phyloP scores from a whole-genome alignment of 1,140 invertebrate species.

The Asbolus verrucosus region DNA sequence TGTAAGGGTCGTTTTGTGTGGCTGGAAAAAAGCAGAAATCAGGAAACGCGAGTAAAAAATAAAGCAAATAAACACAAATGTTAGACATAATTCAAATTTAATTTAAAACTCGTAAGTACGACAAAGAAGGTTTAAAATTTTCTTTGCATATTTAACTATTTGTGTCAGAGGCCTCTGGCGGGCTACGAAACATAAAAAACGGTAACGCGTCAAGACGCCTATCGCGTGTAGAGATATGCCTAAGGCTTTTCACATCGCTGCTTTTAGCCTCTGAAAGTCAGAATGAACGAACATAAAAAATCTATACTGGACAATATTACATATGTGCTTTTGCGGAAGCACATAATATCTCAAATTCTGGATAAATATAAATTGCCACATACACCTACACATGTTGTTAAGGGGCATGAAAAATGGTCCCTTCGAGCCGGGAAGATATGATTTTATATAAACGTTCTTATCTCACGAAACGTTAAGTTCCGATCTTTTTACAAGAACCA shows the following conservation, averaged over 20 bases:
- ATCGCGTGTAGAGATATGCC: constrained; percentile 24
- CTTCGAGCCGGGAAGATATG: too few species aligned
- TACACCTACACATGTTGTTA: too few species aligned
- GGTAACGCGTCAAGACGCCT: constrained; percentile 13
- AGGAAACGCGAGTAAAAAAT: constrained; percentile 2
- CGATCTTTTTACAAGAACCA: constrained; percentile 8
- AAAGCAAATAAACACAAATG: constrained; percentile 4
- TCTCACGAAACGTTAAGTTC: constrained; percentile 6
- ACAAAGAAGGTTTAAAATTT: constrained; percentile 24
- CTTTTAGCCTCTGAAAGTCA: constrained; percentile 9
- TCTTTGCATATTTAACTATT: constrained; percentile 28
- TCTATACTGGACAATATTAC: constrained; percentile 14
- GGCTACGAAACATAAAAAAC: constrained; percentile 21
- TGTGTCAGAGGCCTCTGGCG: constrained; percentile 7
- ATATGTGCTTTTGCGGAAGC: not conserved
- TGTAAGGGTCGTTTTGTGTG: constrained; percentile 7
- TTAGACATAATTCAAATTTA: constrained; percentile 8
- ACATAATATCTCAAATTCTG: too few species aligned
- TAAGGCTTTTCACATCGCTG: constrained; percentile 19
- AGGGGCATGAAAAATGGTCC: too few species aligned
- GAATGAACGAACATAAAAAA: constrained; percentile 14
- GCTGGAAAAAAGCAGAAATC: constrained; percentile 10
- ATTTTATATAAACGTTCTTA: not conserved
- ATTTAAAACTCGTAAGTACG: constrained; percentile 15
- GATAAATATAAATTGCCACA: not conserved